Percentiles rank a stretch among this genome's conserved stretches.
phyloP scores from a whole-genome alignment of 2,888 invertebrate species.

The Nectonema munidae region DNA sequence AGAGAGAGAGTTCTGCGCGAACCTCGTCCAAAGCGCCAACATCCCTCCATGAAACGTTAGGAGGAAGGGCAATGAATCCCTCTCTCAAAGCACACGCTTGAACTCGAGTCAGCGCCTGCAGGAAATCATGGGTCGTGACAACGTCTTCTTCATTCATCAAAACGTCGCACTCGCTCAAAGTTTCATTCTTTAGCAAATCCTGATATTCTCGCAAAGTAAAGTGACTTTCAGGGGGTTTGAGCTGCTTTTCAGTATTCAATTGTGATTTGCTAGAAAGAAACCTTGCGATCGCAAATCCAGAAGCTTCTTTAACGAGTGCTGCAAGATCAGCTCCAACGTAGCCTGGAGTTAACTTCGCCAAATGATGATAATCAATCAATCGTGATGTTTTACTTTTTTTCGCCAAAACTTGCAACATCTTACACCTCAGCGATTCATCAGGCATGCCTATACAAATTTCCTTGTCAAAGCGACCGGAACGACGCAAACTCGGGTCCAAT shows the following conservation, averaged over 20 bases:
- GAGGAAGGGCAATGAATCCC: slow-evolving; percentile 83
- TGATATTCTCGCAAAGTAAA: too few species aligned
- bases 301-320: slow-evolving; percentile 51
- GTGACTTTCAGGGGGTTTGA: too few species aligned
- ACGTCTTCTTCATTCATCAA: slow-evolving; percentile 34
- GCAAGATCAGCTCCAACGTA: slow-evolving; percentile 75
- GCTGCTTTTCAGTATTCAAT: too few species aligned
- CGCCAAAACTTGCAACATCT: slow-evolving; percentile 39
- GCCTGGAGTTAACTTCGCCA: slow-evolving; percentile 62
- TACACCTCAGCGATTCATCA: slow-evolving; percentile 37
- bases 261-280: too few species aligned
- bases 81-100: slow-evolving; percentile 77
- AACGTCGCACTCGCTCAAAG: too few species aligned
- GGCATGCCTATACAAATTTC: slow-evolving; percentile 79
- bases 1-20: slow-evolving; percentile 52
- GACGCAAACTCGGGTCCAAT: slow-evolving; percentile 56
- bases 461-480: slow-evolving; percentile 64
- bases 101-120: slow-evolving; percentile 40
- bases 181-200: too few species aligned
- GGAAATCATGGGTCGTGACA: slow-evolving; percentile 24
- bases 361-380: slow-evolving; percentile 35
- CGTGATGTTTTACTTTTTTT: slow-evolving; percentile 34
- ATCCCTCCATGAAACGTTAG: slow-evolving; percentile 82
- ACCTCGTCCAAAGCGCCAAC: slow-evolving; percentile 61
- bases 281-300: slow-evolving; percentile 49